A percentile compares a stretch with the other conserved stretches of the same genome.
These are phyloP conservation scores for Epinephelus lanceolatus DNA, from an alignment of 2,113 vertebrate genomes.

Conservation along the genomic window DNA sequence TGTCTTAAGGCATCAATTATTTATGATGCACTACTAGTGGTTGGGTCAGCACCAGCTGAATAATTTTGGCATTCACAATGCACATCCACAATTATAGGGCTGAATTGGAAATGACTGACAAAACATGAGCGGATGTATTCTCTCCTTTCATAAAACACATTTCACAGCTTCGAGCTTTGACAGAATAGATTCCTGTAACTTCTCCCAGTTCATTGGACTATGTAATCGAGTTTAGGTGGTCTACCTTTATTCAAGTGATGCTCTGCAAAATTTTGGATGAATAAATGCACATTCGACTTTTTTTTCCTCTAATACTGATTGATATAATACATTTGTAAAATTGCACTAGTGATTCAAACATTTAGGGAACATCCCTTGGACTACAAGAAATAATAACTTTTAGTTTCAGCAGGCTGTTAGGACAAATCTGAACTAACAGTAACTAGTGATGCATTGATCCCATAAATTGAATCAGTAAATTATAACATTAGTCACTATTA, in stretches of 20 bases:
- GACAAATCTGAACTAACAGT: background rate
- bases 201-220: constrained; percentile 55
- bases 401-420: background rate
- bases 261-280: constrained; percentile 23
- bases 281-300: constrained; percentile 31
- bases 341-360: constrained; percentile 5
- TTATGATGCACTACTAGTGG: constrained; percentile 24
- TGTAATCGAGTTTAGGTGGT: constrained; percentile 52
- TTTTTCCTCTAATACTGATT: constrained; percentile 14
- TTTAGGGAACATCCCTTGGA: background rate
- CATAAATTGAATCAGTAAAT: background rate
- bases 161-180: constrained; percentile 54
- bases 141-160: constrained; percentile 49
- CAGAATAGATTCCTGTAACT: constrained; percentile 56
- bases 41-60: constrained; percentile 40
- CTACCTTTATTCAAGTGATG: constrained; percentile 42
- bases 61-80: constrained; percentile 12
- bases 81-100: constrained; percentile 38
- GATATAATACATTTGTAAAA: constrained; percentile 1
- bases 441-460: background rate
- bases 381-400: background rate
- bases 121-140: constrained; percentile 16
- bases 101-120: constrained; percentile 44
- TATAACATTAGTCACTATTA: background rate
- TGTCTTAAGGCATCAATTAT: constrained; percentile 49